Evolutionary conservation across 2,888 invertebrate genomes (phyloP).

Genomic region (Drosophila melanocephala): DNA sequence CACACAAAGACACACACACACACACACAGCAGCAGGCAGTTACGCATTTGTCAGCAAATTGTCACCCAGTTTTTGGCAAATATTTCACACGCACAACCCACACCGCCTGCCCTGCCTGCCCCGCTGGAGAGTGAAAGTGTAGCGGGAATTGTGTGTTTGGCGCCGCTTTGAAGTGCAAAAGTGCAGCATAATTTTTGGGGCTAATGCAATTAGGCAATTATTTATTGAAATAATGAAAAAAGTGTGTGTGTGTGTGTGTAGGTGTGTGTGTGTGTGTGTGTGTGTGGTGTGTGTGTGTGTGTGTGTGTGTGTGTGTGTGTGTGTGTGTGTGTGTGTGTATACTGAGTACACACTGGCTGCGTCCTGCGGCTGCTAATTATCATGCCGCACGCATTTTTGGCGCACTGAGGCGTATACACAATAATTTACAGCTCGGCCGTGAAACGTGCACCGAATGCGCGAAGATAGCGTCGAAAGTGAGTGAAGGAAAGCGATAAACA

Average conservation of each 20-base stretch:
- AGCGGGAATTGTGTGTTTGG: conserved; percentile 10
- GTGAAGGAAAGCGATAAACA: neutral
- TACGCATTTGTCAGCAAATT: conserved; percentile 78
- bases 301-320: conserved; percentile 10
- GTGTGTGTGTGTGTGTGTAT: neutral
- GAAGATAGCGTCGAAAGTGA: neutral
- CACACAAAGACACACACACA: conserved; percentile 6
- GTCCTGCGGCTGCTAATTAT: conserved; percentile 67
- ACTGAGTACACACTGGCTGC: neutral
- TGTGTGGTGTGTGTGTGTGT: conserved; percentile 4
- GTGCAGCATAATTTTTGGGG: conserved; percentile 71
- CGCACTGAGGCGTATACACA: conserved; percentile 82
- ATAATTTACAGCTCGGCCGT: conserved; percentile 67
- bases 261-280: conserved; percentile 3
- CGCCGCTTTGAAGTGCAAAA: conserved; percentile 75
- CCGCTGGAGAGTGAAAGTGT: conserved; percentile 22
- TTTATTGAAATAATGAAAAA: conserved; percentile 32
- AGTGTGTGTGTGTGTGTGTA: too few species aligned
- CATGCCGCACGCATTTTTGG: conserved; percentile 76
- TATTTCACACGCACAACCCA: conserved; percentile 12
- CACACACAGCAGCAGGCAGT: conserved; percentile 13
- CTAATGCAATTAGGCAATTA: conserved; percentile 81
- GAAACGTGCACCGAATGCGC: conserved; percentile 76
- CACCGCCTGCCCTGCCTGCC: neutral
- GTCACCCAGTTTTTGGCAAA: conserved; percentile 65